phyloP scores from a whole-genome alignment of 1,140 invertebrate species.

The Acyrthosiphon pisum region DNA sequence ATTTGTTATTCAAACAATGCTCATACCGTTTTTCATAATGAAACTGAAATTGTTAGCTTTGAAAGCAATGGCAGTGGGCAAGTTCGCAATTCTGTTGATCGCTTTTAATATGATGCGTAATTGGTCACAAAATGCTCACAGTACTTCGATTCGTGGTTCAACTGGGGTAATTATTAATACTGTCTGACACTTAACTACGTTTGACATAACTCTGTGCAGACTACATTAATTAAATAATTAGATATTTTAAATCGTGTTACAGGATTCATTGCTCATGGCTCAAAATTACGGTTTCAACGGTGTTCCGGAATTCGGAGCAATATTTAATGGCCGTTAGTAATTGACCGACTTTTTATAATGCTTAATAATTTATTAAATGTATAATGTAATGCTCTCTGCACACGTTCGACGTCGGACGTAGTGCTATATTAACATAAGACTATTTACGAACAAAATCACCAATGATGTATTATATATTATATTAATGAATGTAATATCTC shows the following conservation, averaged over 20 bases:
- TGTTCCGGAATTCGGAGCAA: conserved; percentile 57
- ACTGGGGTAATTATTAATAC: conserved; percentile 25
- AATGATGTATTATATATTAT: conserved; percentile 15
- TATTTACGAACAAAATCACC: conserved; percentile 15
- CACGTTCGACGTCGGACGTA: background rate
- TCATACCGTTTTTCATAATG: conserved; percentile 60
- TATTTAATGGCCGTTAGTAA: conserved; percentile 57
- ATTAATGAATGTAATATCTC: background rate
- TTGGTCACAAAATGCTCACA: conserved; percentile 32
- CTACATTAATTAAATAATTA: background rate
- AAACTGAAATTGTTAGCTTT: conserved; percentile 61
- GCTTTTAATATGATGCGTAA: conserved; percentile 58
- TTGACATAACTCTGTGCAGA: background rate
- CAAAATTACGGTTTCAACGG: conserved; percentile 59
- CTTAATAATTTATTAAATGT: background rate
- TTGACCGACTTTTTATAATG: background rate
- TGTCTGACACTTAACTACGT: background rate
- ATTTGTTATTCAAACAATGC: conserved; percentile 59
- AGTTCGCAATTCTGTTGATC: conserved; percentile 60
- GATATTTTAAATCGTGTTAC: conserved; percentile 28
- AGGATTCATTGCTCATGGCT: conserved; percentile 48
- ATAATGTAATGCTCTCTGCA: conserved; percentile 14
- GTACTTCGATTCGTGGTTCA: background rate
- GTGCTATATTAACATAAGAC: background rate
- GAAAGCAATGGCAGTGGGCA: conserved; percentile 60